These are phyloP conservation scores for Aegotheles bennettii DNA, from an alignment of 2,113 vertebrate species.

Conservation along the genomic window DNA sequence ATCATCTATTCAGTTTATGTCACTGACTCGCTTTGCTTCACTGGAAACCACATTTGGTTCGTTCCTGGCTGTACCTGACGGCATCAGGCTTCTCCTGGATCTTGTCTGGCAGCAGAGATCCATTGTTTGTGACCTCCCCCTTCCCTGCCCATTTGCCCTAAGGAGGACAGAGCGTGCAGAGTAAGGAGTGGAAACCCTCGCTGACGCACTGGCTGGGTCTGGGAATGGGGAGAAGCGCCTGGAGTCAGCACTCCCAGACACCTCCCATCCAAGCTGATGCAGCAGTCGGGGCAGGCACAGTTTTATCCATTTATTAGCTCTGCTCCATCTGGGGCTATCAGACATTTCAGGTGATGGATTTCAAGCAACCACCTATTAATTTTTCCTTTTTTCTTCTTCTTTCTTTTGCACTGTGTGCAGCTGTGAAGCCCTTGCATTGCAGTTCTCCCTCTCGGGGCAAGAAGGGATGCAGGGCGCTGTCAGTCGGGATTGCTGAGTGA, in stretches of 20 bases:
- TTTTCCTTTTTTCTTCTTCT: too few species aligned
- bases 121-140: accelerated
- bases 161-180: accelerated
- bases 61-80: not conserved
- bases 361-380: not conserved
- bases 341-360: not conserved
- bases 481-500: not conserved
- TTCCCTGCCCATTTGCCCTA: accelerated
- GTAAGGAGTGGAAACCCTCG: accelerated
- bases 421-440: not conserved
- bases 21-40: not conserved
- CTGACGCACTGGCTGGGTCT: accelerated
- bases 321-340: not conserved
- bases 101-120: not conserved
- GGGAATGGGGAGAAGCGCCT: not conserved
- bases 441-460: not conserved
- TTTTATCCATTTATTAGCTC: not conserved
- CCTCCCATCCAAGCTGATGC: not conserved
- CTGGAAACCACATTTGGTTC: not conserved
- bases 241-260: accelerated
- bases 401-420: not conserved
- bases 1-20: not conserved
- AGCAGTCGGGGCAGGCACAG: not conserved
- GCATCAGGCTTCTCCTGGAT: not conserved
- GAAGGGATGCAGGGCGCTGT: not conserved